A percentile compares a stretch with the other conserved stretches of the same genome.
Conservation (phyloP, 2,113 vertebrate species). For the Paralichthys olivaceus region DNA sequence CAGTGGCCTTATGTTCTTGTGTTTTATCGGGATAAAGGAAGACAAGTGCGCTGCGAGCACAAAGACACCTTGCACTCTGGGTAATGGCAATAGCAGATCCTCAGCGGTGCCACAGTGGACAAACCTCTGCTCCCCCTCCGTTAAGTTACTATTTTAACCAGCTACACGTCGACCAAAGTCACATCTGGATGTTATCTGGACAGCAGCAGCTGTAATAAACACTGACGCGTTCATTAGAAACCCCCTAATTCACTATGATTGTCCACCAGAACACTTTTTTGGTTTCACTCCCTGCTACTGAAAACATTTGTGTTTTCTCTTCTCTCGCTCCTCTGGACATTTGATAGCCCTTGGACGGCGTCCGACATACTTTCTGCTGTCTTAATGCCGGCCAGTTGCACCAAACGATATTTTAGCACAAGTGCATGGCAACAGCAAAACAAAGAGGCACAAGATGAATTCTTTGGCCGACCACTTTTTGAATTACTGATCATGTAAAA, state of each 20-base stretch:
- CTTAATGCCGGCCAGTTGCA: constrained; percentile 67
- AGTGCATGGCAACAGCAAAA: constrained; percentile 87
- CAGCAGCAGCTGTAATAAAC: constrained; percentile 70
- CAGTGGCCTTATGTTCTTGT: constrained; percentile 43
- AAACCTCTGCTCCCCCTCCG: constrained; percentile 39
- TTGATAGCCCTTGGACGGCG: constrained; percentile 68
- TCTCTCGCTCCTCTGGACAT: constrained; percentile 71
- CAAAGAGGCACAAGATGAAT: constrained; percentile 80
- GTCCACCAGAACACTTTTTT: constrained; percentile 66
- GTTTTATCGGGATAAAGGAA: constrained; percentile 42
- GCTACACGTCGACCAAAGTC: constrained; percentile 36
- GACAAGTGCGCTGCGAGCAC: constrained; percentile 62
- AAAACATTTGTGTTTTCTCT: constrained; percentile 78
- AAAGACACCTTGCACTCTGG: constrained; percentile 70
- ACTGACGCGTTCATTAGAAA: constrained; percentile 70
- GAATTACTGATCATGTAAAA: constrained; percentile 88
- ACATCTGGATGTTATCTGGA: constrained; percentile 77
- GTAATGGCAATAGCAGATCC: constrained; percentile 63
- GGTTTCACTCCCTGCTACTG: constrained; percentile 74
- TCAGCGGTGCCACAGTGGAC: constrained; percentile 31
- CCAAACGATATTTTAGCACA: constrained; percentile 83
- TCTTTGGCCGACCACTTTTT: constrained; percentile 84
- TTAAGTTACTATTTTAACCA: constrained; percentile 54
- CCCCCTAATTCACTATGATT: constrained; percentile 73
- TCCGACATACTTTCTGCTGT: constrained; percentile 77